Base-by-base conservation (phyloP, 2,888 invertebrate species). In the Hydriomena furcata region DNA sequence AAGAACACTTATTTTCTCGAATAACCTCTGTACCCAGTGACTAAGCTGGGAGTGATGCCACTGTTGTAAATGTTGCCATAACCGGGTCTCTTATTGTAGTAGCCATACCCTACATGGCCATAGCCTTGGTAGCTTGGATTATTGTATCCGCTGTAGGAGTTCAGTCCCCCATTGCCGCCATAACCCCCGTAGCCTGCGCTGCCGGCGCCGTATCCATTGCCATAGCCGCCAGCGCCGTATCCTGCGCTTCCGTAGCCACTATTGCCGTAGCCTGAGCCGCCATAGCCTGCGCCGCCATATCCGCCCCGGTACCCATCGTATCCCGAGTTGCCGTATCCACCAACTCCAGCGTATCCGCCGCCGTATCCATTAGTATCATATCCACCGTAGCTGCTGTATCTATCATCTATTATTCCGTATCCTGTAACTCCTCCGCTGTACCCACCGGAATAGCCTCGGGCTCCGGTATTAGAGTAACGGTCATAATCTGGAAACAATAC, bases 101-200 rank as follows among this genome's bases (percentile, higher is more conserved):
- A 93, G 31, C 93, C 93, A 60, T 90, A 92, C n/a, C 93, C 93
- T 20, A 91, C 81, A 75, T 93, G 91, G 41, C 91, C 83, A 21
- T 82, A 84, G 4, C 92, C 91, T 68, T 79, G 79, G 63, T 93
- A 92, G 55, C 75, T 74, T 0, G 92, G 91, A 68, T 86, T 91
- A 70, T 88, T 91, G 71, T 93, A 93, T 5, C 93, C 93, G 34
- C 83, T 87, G 66, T 93, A 93, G 23, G 93, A 92, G 38, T 72
- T 82, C 0, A 92, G 70, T 12, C 93, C 93, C 24, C 93, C 93
- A 72, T 92, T 92, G 62, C 93, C 93, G 46, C 91, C 89, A 57
- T 91, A 91, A 1, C 93, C 93, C 0, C 92, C 92, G 61, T 93
- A 92, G 2, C 93, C 92, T 13, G 66, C 69, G 4, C 41, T 41